A percentile compares a stretch with the other conserved stretches of the same genome.
These are phyloP conservation scores for Melanotaenia duboulayi DNA, from an alignment of 2,113 vertebrate genomes.

Conservation along the genomic window DNA sequence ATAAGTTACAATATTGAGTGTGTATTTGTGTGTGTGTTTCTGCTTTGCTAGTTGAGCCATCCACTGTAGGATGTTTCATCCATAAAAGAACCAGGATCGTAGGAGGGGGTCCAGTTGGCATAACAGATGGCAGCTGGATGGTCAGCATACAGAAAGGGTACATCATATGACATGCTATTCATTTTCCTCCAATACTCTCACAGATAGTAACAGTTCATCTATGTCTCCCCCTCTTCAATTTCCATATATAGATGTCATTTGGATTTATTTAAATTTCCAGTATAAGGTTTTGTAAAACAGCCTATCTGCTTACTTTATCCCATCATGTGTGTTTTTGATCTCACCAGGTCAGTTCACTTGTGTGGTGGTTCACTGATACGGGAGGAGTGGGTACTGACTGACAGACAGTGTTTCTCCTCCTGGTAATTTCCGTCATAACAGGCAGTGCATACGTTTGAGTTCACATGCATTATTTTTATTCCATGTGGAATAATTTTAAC, in stretches of 20 bases:
- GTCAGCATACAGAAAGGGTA: constrained; percentile 98
- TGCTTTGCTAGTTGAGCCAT: constrained; percentile 62
- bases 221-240: background rate
- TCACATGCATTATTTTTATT: background rate
- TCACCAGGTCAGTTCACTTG: constrained; percentile 89
- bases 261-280: background rate
- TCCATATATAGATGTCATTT: background rate
- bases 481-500: constrained; percentile 16
- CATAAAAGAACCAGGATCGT: constrained; percentile 88
- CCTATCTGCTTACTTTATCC: no score
- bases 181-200: constrained; percentile 13
- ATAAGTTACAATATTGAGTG: background rate
- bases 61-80: constrained; percentile 76
- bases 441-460: background rate
- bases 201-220: background rate
- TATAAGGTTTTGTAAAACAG: no score
- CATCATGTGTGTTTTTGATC: constrained; percentile 22
- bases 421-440: constrained; percentile 85
- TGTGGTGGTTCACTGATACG: constrained; percentile 96
- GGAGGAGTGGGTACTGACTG: constrained; percentile 96
- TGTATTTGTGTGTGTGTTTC: constrained; percentile 21
- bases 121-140: constrained; percentile 94
- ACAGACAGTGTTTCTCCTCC: constrained; percentile 95
- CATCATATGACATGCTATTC: constrained; percentile 37
- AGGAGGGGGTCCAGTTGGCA: constrained; percentile 89